Evolutionary conservation across 2,797 vertebrate genomes (phyloP).

Genomic region (Benthosema pterotum): DNA sequence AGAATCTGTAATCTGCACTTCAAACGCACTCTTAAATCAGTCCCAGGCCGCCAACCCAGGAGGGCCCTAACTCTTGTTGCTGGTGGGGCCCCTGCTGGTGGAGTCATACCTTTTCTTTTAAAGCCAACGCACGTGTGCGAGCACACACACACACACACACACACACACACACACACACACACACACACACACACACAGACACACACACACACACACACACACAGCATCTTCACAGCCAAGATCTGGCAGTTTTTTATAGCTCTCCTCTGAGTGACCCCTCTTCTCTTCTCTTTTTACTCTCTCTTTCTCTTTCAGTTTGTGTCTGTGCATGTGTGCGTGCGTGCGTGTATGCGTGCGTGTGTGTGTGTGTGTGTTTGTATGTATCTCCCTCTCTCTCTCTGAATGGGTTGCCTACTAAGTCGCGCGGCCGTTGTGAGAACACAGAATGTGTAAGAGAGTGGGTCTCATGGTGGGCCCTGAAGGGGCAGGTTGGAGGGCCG

Average conservation of each 20-base stretch:
- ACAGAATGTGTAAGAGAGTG: constrained; percentile 49
- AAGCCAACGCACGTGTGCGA: constrained; percentile 50
- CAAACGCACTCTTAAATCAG: constrained; percentile 87
- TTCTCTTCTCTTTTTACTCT: constrained; percentile 42
- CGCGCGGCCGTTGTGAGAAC: constrained; percentile 51
- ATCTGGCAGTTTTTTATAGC: constrained; percentile 76
- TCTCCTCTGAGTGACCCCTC: constrained; percentile 75
- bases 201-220: constrained; percentile 19
- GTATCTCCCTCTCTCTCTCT: constrained; percentile 58
- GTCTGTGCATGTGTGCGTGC: neutral
- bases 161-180: constrained; percentile 21
- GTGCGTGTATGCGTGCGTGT: too few relatives aligned
- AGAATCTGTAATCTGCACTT: constrained; percentile 88
- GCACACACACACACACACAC: constrained; percentile 21
- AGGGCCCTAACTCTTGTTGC: constrained; percentile 83
- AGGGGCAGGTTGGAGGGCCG: constrained; percentile 60
- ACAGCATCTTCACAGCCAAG: constrained; percentile 50
- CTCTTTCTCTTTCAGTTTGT: neutral
- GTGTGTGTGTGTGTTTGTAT: too few relatives aligned
- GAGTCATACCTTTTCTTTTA: constrained; percentile 75
- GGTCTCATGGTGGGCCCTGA: constrained; percentile 52
- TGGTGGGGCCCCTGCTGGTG: constrained; percentile 73
- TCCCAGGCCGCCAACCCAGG: constrained; percentile 83
- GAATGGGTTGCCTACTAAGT: constrained; percentile 62
- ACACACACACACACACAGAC: constrained; percentile 8